phyloP scores from a whole-genome alignment of 2,888 invertebrate genomes.

The Rhamnusium bicolor region DNA sequence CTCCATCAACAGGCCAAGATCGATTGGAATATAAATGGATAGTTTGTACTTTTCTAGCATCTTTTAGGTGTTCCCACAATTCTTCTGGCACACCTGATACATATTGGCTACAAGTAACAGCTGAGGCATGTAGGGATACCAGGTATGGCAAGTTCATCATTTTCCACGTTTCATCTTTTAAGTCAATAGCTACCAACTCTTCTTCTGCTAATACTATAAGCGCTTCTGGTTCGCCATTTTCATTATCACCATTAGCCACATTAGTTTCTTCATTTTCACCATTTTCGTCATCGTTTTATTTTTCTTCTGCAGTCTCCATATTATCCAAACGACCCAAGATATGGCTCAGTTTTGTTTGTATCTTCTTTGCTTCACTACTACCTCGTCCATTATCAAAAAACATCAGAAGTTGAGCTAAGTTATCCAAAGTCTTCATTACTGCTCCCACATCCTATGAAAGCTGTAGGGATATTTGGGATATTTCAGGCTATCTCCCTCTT shows the following conservation, averaged over 20 bases:
- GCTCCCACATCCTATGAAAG: too few relatives aligned
- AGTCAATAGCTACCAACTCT: constrained; percentile 93
- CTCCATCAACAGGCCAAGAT: constrained; percentile 94
- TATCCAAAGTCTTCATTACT: too few relatives aligned
- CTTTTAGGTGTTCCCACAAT: constrained; percentile 74
- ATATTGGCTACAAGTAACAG: constrained; percentile 88
- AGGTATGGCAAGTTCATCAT: constrained; percentile 90
- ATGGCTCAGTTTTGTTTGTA: too few relatives aligned
- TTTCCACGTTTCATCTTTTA: constrained; percentile 87
- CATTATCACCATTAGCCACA: constrained; percentile 49
- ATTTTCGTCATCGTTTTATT: constrained; percentile 67
- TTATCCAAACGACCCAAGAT: too few relatives aligned
- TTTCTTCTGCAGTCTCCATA: too few relatives aligned
- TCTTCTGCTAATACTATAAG: constrained; percentile 93
- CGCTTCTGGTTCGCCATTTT: constrained; percentile 71
- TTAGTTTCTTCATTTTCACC: constrained; percentile 71
- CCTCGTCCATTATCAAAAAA: too few relatives aligned
- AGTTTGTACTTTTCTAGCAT: constrained; percentile 72
- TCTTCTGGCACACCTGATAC: constrained; percentile 77
- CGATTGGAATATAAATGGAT: constrained; percentile 77
- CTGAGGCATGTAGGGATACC: constrained; percentile 94
- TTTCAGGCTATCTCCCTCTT: too few relatives aligned
- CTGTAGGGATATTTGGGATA: too few relatives aligned
- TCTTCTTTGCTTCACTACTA: too few relatives aligned
- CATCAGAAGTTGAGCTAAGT: too few relatives aligned